Evolutionary conservation across 2,888 invertebrate genomes (phyloP).

Genomic region (Halictus quadricinctus): DNA sequence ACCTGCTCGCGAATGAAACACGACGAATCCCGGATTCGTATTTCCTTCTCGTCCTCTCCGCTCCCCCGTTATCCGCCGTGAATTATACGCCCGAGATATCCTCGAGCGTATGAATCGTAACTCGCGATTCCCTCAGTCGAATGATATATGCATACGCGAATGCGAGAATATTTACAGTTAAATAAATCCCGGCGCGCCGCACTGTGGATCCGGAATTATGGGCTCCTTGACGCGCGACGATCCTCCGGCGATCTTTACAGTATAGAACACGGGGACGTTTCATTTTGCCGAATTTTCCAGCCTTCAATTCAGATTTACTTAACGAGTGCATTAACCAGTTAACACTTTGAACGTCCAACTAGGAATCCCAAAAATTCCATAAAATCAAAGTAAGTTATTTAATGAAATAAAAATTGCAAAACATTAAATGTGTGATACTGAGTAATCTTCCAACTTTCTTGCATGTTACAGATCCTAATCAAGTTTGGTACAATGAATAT

Average conservation of each 20-base stretch:
- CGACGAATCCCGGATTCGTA: slow-evolving; percentile 4
- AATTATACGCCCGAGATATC: slow-evolving; percentile 16
- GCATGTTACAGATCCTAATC: no score
- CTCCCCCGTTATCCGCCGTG: not conserved
- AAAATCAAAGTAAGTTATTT: no score
- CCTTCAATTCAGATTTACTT: not conserved
- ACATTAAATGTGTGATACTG: no score
- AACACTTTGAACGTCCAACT: no score
- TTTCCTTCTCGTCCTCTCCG: not conserved
- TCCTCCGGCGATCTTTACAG: not conserved
- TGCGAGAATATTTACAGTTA: slow-evolving; percentile 12
- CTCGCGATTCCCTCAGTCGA: slow-evolving; percentile 7
- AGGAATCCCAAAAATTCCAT: no score
- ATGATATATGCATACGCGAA: not conserved
- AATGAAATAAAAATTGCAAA: no score
- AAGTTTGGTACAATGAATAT: no score
- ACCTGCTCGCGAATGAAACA: slow-evolving; percentile 11
- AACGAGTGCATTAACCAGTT: not conserved
- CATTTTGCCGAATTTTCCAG: not conserved
- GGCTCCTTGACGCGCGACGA: not conserved
- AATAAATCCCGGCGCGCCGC: not conserved
- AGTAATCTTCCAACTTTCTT: no score
- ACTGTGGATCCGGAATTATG: not conserved
- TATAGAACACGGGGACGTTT: not conserved
- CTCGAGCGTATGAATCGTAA: slow-evolving; percentile 1